These are phyloP conservation scores for Mus spretus DNA, from an alignment of 2,797 vertebrate species.

Conservation along the genomic window DNA sequence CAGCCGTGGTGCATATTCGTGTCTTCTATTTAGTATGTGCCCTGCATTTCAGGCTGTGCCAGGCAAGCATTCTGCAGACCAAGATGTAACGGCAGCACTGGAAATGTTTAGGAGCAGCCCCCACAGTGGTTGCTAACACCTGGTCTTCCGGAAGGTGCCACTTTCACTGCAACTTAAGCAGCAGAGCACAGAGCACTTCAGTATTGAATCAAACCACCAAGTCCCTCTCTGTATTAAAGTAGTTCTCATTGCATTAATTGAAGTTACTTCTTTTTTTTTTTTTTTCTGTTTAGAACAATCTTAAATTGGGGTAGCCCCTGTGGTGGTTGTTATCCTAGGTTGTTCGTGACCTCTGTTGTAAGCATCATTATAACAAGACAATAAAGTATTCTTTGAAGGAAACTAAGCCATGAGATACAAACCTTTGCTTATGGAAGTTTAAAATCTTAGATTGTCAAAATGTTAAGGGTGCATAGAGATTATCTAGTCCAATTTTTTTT, in stretches of 20 bases:
- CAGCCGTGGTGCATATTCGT: constrained; percentile 64
- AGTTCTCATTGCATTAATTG: not conserved
- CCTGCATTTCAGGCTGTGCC: not conserved
- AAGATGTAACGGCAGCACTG: constrained; percentile 4
- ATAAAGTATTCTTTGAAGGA: not conserved
- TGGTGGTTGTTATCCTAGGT: not conserved
- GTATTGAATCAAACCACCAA: not conserved
- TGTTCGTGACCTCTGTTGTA: not conserved
- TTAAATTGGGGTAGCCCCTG: not conserved
- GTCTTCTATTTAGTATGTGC: constrained; percentile 66
- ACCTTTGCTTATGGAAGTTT: not conserved
- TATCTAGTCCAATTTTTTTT: not conserved
- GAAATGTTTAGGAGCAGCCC: not conserved
- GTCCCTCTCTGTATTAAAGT: not conserved
- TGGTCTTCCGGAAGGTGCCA: not conserved
- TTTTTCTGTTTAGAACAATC: not conserved
- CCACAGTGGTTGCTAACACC: not conserved
- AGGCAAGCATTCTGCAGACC: constrained; percentile 11
- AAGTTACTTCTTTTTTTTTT: not conserved
- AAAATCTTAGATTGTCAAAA: constrained; percentile 12
- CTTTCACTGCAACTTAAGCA: not conserved
- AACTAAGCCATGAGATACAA: not conserved
- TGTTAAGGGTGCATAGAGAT: not conserved
- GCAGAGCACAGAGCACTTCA: not conserved
- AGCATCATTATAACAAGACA: not conserved